phyloP scores from a whole-genome alignment of 2,797 vertebrate genomes.

The Carcharodon carcharias region DNA sequence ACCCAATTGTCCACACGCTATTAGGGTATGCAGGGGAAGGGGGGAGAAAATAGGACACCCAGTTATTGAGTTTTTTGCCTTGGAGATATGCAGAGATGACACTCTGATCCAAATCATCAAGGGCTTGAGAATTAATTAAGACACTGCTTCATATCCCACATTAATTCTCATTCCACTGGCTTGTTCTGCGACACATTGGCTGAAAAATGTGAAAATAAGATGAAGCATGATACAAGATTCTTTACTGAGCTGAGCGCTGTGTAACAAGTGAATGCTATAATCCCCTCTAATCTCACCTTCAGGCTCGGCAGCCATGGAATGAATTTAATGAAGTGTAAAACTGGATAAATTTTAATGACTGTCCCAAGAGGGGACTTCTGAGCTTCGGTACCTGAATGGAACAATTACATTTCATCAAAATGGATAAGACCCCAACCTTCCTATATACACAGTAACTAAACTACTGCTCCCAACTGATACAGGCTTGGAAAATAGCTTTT shows the following conservation, averaged over 20 bases:
- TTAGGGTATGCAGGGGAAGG: not conserved
- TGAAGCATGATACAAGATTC: not conserved
- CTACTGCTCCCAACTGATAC: not conserved
- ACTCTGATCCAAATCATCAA: not conserved
- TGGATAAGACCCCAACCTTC: not conserved
- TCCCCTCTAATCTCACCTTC: conserved; percentile 15
- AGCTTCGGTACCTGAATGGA: not conserved
- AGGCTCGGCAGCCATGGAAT: not conserved
- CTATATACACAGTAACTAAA: not conserved
- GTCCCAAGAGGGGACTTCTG: not conserved
- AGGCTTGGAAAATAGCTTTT: not conserved
- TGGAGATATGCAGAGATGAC: not conserved
- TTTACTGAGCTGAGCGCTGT: not conserved
- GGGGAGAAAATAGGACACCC: not conserved
- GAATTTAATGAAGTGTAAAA: conserved; percentile 22
- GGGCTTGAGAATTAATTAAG: not conserved
- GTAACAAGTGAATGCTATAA: not conserved
- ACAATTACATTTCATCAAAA: not conserved
- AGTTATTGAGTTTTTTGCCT: not conserved
- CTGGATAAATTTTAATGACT: not conserved
- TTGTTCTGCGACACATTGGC: not conserved
- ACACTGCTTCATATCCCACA: not conserved
- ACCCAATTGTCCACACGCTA: not conserved
- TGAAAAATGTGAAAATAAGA: not conserved
- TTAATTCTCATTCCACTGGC: not conserved